Conservation (phyloP, 2,797 vertebrate genomes). For the Triplophysa yarkandensis region DNA sequence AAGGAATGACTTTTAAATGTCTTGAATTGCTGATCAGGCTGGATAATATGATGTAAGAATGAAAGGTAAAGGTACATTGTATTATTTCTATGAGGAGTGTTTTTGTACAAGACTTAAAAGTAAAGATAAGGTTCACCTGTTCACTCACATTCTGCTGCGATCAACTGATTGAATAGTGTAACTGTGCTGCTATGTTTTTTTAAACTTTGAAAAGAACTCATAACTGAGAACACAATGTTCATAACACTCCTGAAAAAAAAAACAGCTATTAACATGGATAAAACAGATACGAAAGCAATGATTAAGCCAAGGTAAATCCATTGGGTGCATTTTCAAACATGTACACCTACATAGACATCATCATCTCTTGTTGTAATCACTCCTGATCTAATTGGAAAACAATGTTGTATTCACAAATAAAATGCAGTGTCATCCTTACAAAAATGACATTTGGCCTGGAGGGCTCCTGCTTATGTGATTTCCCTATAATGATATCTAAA, state of each 20-base stretch:
- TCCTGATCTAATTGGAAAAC: conserved; percentile 1
- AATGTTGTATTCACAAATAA: neutral
- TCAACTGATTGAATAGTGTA: neutral
- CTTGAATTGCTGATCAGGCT: neutral
- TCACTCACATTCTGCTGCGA: neutral
- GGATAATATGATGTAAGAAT: neutral
- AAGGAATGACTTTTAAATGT: neutral
- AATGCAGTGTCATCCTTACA: conserved; percentile 6
- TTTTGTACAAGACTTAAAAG: neutral
- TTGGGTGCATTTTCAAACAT: neutral
- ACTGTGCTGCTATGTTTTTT: neutral
- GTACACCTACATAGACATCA: neutral
- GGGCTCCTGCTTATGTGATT: neutral
- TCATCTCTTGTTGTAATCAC: neutral
- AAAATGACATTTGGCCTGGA: neutral
- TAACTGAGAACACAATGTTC: neutral
- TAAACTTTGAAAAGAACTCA: neutral
- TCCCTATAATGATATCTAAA: conserved; percentile 6
- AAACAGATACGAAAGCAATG: neutral
- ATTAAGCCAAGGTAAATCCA: neutral
- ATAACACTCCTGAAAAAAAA: neutral
- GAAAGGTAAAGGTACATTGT: neutral
- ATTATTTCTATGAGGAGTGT: neutral
- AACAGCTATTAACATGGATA: neutral
- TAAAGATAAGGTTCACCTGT: neutral